Conservation (phyloP, 2,113 vertebrate genomes). For the Lathamus discolor region DNA sequence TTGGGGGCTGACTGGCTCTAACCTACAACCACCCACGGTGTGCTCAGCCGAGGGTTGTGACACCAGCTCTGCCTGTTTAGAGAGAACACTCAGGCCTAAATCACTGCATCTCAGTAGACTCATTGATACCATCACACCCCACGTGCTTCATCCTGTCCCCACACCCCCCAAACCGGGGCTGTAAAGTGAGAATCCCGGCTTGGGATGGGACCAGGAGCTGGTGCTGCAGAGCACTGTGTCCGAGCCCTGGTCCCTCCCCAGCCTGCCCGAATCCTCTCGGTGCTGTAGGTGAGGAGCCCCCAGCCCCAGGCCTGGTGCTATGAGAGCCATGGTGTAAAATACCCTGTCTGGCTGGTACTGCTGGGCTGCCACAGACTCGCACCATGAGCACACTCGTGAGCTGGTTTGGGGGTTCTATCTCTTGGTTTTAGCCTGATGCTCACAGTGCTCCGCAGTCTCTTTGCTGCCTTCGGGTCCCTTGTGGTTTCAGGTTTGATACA, state of each 20-base stretch:
- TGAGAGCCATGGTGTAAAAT: constrained; percentile 19
- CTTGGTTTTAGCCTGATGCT: constrained; percentile 77
- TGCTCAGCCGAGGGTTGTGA: background rate
- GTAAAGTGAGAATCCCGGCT: background rate
- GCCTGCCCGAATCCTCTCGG: background rate
- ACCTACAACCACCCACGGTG: background rate
- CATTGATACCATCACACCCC: background rate
- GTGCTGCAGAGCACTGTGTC: rapidly evolving
- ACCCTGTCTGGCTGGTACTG: constrained; percentile 27
- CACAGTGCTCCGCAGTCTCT: constrained; percentile 87
- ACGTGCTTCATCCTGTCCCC: background rate
- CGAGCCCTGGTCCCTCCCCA: background rate
- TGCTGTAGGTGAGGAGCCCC: background rate
- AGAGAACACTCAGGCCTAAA: background rate
- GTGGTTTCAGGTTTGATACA: constrained; percentile 91
- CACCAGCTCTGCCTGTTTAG: background rate
- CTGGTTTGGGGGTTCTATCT: constrained; percentile 55
- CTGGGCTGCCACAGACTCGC: constrained; percentile 38
- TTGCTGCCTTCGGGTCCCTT: constrained; percentile 89
- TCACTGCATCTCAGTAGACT: background rate
- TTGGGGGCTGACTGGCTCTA: background rate
- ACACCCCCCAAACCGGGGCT: rapidly evolving
- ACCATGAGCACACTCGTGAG: constrained; percentile 14
- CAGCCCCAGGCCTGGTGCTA: background rate
- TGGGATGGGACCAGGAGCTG: background rate